Percentiles rank a stretch among this genome's conserved stretches.
Conservation (phyloP, 2,113 vertebrate genomes). For the Mesitornis unicolor region DNA sequence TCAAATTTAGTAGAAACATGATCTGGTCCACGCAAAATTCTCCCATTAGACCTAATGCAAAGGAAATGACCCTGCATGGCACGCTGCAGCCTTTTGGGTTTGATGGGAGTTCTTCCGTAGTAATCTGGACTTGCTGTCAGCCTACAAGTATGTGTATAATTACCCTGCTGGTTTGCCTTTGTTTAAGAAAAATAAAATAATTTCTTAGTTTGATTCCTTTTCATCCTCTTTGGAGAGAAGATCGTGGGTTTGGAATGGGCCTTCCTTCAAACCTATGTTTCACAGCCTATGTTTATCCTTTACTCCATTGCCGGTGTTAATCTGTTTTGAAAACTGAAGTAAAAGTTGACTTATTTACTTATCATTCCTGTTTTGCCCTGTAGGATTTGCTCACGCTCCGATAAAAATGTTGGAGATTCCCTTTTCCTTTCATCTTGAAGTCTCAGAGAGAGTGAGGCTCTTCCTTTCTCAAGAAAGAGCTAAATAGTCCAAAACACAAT, state of each 20-base stretch:
- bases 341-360: neutral
- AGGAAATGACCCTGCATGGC: neutral
- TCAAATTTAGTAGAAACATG: neutral
- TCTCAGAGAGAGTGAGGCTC: neutral
- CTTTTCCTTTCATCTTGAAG: neutral
- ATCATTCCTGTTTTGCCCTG: neutral
- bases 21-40: neutral
- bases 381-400: neutral
- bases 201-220: neutral
- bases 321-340: neutral
- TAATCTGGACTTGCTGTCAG: neutral
- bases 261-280: neutral
- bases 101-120: neutral
- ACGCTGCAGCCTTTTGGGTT: accelerated
- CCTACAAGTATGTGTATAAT: neutral
- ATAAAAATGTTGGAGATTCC: neutral
- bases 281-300: neutral
- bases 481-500: neutral
- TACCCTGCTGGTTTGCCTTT: neutral
- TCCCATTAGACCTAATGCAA: neutral
- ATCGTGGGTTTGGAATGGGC: neutral
- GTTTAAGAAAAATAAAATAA: too few relatives aligned
- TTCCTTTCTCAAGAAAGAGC: neutral
- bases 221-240: neutral
- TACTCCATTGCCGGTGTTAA: neutral